Conservation (phyloP, 2,888 invertebrate species). For the Pterostichus madidus region DNA sequence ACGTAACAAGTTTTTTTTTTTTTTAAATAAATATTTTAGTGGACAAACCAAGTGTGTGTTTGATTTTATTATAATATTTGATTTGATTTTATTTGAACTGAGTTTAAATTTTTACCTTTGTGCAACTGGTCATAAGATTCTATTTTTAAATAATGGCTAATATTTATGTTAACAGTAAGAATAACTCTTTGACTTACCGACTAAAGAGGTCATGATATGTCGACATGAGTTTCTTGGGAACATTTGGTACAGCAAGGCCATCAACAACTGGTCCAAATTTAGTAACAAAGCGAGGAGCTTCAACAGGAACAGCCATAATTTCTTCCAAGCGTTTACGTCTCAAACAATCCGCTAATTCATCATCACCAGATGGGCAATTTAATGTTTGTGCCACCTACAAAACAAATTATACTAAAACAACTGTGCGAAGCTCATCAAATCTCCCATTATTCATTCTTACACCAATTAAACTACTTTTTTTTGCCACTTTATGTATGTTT, state of each 20-base stretch:
- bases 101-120: no score
- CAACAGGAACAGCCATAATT: constrained; percentile 84
- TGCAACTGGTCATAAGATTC: no score
- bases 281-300: constrained; percentile 88
- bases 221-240: constrained; percentile 88
- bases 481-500: no score
- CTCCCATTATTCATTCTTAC: no score
- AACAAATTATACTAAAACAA: constrained; percentile 24
- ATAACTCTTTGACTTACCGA: constrained; percentile 79
- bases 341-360: constrained; percentile 75
- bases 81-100: no score
- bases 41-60: no score
- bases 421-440: no score
- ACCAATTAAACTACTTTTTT: no score
- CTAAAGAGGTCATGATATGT: constrained; percentile 86
- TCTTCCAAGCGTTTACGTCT: constrained; percentile 81
- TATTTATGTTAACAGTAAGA: not conserved
- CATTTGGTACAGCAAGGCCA: constrained; percentile 90
- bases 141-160: no score
- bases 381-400: constrained; percentile 83
- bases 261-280: constrained; percentile 94
- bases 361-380: constrained; percentile 83
- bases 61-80: no score
- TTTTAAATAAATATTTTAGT: no score
- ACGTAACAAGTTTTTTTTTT: no score